These are phyloP conservation scores for Drosophila melanosoma DNA, from an alignment of 2,888 invertebrate species.

Conservation along the genomic window DNA sequence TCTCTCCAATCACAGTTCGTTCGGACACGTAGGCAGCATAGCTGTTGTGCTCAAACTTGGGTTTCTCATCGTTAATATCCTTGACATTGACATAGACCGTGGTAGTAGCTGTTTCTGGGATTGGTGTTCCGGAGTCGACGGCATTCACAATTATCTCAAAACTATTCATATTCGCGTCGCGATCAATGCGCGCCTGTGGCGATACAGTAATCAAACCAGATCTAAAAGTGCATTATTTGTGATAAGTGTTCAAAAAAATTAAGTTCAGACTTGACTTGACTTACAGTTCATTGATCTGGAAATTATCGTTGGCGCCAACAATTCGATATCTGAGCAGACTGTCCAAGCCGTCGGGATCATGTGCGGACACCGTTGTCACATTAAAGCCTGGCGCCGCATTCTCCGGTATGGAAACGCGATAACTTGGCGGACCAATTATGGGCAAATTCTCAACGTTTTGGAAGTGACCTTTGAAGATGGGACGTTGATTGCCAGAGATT, in stretches of 20 bases:
- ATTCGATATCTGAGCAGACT: conserved; percentile 89
- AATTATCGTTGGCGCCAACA: conserved; percentile 91
- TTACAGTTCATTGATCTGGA: conserved; percentile 90
- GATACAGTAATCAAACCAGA: conserved; percentile 90
- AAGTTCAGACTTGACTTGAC: conserved; percentile 78
- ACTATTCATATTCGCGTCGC: conserved; percentile 88
- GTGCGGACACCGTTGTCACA: conserved; percentile 90
- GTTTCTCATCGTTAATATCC: conserved; percentile 93
- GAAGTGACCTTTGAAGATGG: conserved; percentile 91
- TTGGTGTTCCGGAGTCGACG: conserved; percentile 90
- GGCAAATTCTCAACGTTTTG: conserved; percentile 86
- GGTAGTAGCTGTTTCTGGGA: conserved; percentile 91
- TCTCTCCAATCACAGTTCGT: conserved; percentile 87
- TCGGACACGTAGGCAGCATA: conserved; percentile 90
- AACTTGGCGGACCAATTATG: conserved; percentile 89
- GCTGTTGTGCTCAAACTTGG: conserved; percentile 88
- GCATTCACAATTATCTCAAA: conserved; percentile 91
- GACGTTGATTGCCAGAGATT: conserved; percentile 92
- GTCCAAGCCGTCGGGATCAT: conserved; percentile 92
- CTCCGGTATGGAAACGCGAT: conserved; percentile 89
- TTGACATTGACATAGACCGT: conserved; percentile 90
- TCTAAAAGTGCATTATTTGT: conserved; percentile 82
- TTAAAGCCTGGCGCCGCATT: conserved; percentile 89
- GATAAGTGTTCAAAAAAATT: not conserved
- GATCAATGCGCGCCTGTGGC: conserved; percentile 89